Conservation (phyloP, 2,113 vertebrate species). For the Colaptes auratus region DNA sequence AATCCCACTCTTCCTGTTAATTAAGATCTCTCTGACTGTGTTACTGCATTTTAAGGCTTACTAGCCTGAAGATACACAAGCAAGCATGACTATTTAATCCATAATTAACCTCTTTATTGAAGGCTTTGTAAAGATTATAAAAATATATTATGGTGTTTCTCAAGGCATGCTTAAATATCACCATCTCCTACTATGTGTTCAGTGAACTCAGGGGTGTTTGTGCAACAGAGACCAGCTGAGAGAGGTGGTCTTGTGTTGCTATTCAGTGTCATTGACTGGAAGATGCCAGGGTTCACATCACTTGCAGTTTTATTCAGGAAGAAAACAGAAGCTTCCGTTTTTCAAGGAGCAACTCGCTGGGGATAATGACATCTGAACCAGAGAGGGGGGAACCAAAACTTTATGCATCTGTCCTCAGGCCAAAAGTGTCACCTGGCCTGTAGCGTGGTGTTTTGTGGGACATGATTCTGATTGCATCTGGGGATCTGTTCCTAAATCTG, state of each 20-base stretch:
- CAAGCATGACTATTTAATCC: neutral
- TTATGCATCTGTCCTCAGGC: neutral
- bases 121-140: neutral
- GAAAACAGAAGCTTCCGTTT: neutral
- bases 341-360: neutral
- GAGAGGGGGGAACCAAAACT: neutral
- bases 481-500: neutral
- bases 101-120: constrained; percentile 7
- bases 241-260: neutral
- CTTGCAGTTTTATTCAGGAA: neutral
- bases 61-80: neutral
- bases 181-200: neutral
- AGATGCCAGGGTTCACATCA: neutral
- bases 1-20: neutral
- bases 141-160: neutral
- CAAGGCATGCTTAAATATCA: neutral
- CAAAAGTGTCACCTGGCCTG: no score
- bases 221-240: neutral
- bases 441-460: neutral
- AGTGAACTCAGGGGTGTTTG: neutral
- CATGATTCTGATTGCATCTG: neutral
- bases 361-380: neutral
- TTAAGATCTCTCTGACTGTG: neutral
- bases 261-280: neutral
- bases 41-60: neutral